Evolutionary conservation across 1,140 invertebrate species (phyloP).

Genomic region (Drosophila carrolli): DNA sequence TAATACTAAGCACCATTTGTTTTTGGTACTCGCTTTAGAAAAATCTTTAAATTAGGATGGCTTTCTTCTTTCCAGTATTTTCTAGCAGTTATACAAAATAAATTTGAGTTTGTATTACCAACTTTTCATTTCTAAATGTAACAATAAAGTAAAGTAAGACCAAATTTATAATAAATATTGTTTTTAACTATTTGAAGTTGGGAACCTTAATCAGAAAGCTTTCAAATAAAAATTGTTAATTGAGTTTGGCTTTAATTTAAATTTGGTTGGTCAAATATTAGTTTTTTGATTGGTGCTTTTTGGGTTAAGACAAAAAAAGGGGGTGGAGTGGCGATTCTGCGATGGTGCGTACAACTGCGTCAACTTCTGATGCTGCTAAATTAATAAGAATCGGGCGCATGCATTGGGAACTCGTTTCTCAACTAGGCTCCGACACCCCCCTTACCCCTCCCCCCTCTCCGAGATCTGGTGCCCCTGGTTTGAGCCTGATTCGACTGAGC

Average conservation of each 20-base stretch:
- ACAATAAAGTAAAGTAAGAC: too few species aligned
- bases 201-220: too few species aligned
- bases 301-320: constrained; percentile 8
- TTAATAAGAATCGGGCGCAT: constrained; percentile 48
- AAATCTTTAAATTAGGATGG: too few species aligned
- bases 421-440: constrained; percentile 20
- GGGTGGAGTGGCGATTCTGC: neutral
- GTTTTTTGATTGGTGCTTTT: neutral
- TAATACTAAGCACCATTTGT: too few species aligned
- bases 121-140: too few species aligned
- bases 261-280: neutral
- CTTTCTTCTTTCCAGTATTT: too few species aligned
- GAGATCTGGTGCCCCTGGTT: constrained; percentile 9
- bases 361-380: constrained; percentile 31
- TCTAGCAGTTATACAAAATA: too few species aligned
- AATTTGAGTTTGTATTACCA: too few species aligned
- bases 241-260: neutral
- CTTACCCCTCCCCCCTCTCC: neutral
- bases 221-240: too few species aligned
- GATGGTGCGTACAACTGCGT: constrained; percentile 45
- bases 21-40: too few species aligned
- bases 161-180: too few species aligned
- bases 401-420: constrained; percentile 52
- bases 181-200: too few species aligned
- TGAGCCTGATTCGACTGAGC: constrained; percentile 51